These are phyloP conservation scores for Redunca redunca DNA, from an alignment of 2,113 vertebrate species.

Conservation along the genomic window DNA sequence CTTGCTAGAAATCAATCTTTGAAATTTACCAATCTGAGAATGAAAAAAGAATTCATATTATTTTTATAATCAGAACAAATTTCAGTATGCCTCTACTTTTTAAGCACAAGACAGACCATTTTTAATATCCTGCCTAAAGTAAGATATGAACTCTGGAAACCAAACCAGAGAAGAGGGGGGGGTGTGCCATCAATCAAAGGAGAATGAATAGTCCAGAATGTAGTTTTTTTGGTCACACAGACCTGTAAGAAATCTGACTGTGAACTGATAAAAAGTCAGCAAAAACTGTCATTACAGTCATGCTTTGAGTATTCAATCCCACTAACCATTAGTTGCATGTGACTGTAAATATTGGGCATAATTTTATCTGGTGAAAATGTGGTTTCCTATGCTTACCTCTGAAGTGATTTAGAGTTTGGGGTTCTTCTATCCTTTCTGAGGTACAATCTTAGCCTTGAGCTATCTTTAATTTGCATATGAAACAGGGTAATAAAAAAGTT, in stretches of 20 bases:
- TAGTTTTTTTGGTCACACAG: background rate
- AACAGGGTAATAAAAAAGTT: background rate
- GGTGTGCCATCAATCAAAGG: background rate
- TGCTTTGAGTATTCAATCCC: accelerated
- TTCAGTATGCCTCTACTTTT: background rate
- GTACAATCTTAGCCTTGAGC: background rate
- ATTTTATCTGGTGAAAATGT: background rate
- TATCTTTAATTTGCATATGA: background rate
- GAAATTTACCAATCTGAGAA: background rate
- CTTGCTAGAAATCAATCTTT: background rate
- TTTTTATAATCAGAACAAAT: background rate
- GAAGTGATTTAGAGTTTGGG: background rate
- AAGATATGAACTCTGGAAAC: background rate
- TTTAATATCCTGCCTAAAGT: background rate
- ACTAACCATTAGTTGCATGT: accelerated
- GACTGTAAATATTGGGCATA: no score
- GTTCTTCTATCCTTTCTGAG: background rate
- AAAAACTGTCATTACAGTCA: accelerated
- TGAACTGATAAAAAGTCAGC: background rate
- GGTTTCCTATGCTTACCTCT: background rate
- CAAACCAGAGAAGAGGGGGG: background rate
- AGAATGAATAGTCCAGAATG: background rate
- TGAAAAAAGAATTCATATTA: background rate
- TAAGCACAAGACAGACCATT: background rate
- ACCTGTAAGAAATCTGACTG: background rate